phyloP scores from a whole-genome alignment of 2,888 invertebrate species.

The Melipona bicolor region DNA sequence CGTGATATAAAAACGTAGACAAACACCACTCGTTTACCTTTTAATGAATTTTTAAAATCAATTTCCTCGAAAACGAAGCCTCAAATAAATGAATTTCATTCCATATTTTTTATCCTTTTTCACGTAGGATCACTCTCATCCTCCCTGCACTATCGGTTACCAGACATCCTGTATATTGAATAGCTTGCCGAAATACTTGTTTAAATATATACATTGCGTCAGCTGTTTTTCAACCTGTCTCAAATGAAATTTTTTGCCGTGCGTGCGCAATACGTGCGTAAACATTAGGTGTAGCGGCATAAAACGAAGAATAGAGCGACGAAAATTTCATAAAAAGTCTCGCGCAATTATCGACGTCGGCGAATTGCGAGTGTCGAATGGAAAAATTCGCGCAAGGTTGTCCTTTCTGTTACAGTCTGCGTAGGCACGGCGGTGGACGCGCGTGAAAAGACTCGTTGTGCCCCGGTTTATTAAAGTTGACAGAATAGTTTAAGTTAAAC shows the following conservation, averaged over 20 bases:
- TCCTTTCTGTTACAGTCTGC: not conserved
- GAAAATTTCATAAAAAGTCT: not conserved
- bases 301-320: no score
- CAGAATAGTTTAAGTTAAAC: slow-evolving; percentile 17
- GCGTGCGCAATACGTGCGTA: not conserved
- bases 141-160: no score
- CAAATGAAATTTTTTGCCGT: not conserved
- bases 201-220: not conserved
- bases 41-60: not conserved
- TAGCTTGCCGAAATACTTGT: not conserved
- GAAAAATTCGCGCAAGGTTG: not conserved
- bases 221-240: not conserved
- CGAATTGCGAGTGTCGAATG: not conserved
- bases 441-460: not conserved
- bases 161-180: not conserved
- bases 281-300: not conserved
- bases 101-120: no score
- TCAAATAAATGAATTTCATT: no score
- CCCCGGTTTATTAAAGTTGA: not conserved
- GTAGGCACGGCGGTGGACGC: not conserved
- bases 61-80: not conserved
- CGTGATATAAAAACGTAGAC: not conserved
- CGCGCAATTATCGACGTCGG: not conserved
- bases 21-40: not conserved
- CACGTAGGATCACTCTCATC: no score